These are phyloP conservation scores for Coptodon bakossiorum DNA, from an alignment of 2,113 vertebrate species.

Conservation along the genomic window DNA sequence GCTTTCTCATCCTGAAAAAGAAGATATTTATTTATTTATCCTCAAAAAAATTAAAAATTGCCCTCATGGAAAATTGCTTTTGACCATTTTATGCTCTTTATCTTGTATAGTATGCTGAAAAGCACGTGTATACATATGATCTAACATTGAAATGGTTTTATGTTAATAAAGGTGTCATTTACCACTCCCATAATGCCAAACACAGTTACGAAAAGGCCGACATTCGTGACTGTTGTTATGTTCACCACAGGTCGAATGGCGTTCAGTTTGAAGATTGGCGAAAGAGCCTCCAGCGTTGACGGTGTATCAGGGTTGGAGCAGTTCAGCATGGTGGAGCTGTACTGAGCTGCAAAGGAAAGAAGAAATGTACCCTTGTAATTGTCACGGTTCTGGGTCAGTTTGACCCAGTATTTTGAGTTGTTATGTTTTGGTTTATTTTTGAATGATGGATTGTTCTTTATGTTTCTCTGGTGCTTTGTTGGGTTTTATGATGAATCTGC, in stretches of 20 bases:
- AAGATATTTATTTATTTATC: background rate
- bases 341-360: background rate
- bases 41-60: background rate
- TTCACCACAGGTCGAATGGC: conserved; percentile 42
- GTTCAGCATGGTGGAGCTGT: background rate
- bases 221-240: background rate
- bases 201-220: conserved; percentile 13
- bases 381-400: too few relatives aligned
- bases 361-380: background rate
- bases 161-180: background rate
- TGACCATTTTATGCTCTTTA: background rate
- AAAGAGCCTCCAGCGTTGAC: conserved; percentile 34
- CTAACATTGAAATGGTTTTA: background rate
- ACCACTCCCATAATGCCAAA: conserved; percentile 65
- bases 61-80: background rate
- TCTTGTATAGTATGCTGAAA: background rate
- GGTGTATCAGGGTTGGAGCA: conserved; percentile 21
- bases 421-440: too few relatives aligned
- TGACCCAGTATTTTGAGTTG: too few relatives aligned
- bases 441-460: too few relatives aligned
- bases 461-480: too few relatives aligned
- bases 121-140: accelerated
- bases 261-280: conserved; percentile 12
- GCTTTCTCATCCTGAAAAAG: conserved; percentile 40
- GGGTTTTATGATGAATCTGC: too few relatives aligned